Evolutionary conservation across 1,140 invertebrate species (phyloP), one percentile per base, ranked within the genome.

Genomic region (Thaumatotibia leucotreta): DNA sequence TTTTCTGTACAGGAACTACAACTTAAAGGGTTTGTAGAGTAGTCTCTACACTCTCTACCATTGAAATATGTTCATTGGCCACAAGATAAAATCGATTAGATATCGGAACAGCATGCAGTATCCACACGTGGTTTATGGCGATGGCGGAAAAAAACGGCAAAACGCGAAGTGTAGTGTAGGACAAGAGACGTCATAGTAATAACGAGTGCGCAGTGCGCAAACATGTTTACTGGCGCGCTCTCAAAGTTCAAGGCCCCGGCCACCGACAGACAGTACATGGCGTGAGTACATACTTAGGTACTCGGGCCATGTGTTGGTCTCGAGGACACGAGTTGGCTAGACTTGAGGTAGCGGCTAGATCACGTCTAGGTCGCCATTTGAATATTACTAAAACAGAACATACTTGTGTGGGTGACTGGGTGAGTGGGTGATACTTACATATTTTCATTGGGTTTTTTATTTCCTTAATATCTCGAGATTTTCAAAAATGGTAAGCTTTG

Each of bases 201-300:
- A 79, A 79, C 68, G 81, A 87, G 76, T 89, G 87, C 84, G 85
- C 83, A 88, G 78, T 81, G 79, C 84, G 81, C 80, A 90, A 90
- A 90, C 86, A 90, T 88, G 88, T 90, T 90, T 90, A 86, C 86
- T 71, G 75, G 67, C 79, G 74, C 69, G 75, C 75, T 79, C 83
- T 72, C 80, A 89, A 89, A 87, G 87, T 89, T 89, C 86, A 89
- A 89, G 87, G 87, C 77, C 76, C 80, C 64, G 73, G 67, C 75
- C 75, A 78, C 76, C 77, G 77, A 81, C 77, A 69, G 62, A 74
- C 78, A n/a, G n/a, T n/a, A n/a, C n/a, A n/a, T n/a, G n/a, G 79
- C 66, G 72, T 83, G 1, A 29, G 52, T 58, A 31, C n/a, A 58
- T 29, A 31, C n/a, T 29, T 29, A 27, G 22, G 62, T 27, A 45